Percentiles rank a stretch among this genome's conserved stretches.
phyloP scores from a whole-genome alignment of 2,888 invertebrate genomes.

The Drosophila neonasuta region DNA sequence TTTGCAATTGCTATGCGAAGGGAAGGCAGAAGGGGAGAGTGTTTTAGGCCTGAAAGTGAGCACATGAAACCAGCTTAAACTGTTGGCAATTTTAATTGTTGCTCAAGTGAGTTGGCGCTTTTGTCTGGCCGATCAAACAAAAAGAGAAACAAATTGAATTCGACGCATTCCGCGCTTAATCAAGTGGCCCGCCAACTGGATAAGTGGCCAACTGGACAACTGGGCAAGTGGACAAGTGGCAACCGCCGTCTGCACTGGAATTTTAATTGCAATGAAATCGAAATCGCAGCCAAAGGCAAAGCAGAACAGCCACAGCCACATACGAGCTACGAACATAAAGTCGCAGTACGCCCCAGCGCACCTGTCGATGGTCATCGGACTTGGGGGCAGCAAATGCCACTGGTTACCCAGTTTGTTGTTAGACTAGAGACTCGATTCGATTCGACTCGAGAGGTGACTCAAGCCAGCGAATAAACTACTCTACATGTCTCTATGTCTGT shows the following conservation, averaged over 20 bases:
- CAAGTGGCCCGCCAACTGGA: conserved; percentile 44
- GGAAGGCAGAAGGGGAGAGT: not conserved
- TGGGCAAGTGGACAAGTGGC: conserved; percentile 30
- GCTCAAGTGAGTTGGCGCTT: conserved; percentile 39
- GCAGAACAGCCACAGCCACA: conserved; percentile 6
- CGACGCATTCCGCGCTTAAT: conserved; percentile 68
- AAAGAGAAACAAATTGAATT: conserved; percentile 69
- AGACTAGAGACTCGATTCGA: conserved; percentile 3
- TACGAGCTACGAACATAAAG: not conserved
- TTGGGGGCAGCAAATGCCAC: conserved; percentile 51
- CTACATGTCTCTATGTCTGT: not conserved
- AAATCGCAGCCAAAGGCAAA: conserved; percentile 54
- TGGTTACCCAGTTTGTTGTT: conserved; percentile 28
- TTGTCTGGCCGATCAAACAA: conserved; percentile 44
- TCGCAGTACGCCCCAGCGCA: conserved; percentile 43
- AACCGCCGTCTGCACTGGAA: conserved; percentile 56
- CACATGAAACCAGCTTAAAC: conserved; percentile 21
- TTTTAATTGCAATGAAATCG: conserved; percentile 73
- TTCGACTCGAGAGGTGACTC: not conserved
- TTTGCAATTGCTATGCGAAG: conserved; percentile 57
- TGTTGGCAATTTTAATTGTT: conserved; percentile 68
- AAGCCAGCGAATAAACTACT: not conserved
- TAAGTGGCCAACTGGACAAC: conserved; percentile 20
- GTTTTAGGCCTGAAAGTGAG: not conserved
- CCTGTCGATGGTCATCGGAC: conserved; percentile 49